Evolutionary conservation across 2,888 invertebrate genomes (phyloP).

Genomic region (Agrypnus murinus): DNA sequence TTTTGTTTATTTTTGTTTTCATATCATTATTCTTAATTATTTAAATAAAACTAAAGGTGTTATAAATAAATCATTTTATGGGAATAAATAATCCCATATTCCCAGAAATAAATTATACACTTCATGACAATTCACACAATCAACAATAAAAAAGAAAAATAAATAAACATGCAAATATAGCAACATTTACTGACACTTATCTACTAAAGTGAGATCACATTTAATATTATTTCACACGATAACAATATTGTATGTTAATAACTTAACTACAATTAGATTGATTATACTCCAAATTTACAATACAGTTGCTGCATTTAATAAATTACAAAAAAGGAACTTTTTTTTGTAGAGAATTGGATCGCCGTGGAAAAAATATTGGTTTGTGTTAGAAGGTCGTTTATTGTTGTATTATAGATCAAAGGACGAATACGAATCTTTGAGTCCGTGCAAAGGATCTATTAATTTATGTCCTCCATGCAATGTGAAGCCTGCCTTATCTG

Average conservation of each 20-base stretch:
- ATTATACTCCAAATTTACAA: too few relatives aligned
- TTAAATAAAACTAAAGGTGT: too few relatives aligned
- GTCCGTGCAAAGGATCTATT: conserved; percentile 73
- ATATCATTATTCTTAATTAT: too few relatives aligned
- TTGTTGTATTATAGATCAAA: conserved; percentile 74
- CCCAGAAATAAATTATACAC: too few relatives aligned
- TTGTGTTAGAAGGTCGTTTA: conserved; percentile 73
- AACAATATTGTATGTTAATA: neutral
- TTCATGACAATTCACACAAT: too few relatives aligned
- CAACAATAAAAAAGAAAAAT: too few relatives aligned
- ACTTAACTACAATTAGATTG: neutral
- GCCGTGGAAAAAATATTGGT: conserved; percentile 75
- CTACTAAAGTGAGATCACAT: neutral
- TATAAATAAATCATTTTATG: too few relatives aligned
- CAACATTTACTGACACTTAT: neutral
- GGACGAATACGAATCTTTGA: conserved; percentile 72
- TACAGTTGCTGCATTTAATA: too few relatives aligned
- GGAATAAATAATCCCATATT: too few relatives aligned
- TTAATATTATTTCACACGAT: neutral
- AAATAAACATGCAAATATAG: neutral
- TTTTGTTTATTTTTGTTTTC: too few relatives aligned
- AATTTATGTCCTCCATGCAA: conserved; percentile 71
- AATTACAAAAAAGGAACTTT: too few relatives aligned
- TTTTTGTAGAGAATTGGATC: conserved; percentile 68
- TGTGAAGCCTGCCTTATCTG: conserved; percentile 67